These are phyloP conservation scores for Otus scops DNA, from an alignment of 2,797 vertebrate species.

Conservation along the genomic window DNA sequence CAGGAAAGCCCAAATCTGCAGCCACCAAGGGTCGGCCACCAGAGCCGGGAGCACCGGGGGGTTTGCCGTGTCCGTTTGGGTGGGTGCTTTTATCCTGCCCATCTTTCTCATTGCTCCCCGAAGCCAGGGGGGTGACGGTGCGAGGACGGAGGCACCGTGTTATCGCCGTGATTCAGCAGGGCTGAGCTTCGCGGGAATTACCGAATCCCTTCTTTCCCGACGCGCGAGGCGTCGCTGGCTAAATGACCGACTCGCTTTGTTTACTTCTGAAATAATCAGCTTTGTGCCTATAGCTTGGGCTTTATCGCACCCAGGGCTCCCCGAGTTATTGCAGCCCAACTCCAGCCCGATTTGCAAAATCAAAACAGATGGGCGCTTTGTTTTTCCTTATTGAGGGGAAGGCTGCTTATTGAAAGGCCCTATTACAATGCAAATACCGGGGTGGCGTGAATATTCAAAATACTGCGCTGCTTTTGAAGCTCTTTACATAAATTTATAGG, in stretches of 20 bases:
- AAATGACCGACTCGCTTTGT: background rate
- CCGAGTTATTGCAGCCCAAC: background rate
- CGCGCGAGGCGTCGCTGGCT: background rate
- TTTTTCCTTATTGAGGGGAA: background rate
- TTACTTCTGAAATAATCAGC: background rate
- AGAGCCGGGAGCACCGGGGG: rapidly evolving
- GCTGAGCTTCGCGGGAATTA: background rate
- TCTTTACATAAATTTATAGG: background rate
- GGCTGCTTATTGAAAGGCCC: conserved; percentile 10
- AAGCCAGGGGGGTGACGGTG: background rate
- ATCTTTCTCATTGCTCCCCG: rapidly evolving
- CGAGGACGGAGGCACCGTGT: background rate
- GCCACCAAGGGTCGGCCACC: rapidly evolving
- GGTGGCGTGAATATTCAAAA: background rate
- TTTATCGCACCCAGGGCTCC: background rate
- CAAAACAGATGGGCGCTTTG: conserved; percentile 24
- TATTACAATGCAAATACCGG: background rate
- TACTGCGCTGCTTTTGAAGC: background rate
- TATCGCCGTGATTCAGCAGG: background rate
- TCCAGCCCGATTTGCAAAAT: background rate
- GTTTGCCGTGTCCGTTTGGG: background rate
- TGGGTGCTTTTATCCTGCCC: background rate
- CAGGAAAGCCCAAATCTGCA: background rate
- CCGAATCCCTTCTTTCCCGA: background rate
- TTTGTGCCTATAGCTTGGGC: background rate